These are phyloP conservation scores for Balanococcus diminutus DNA, from an alignment of 2,888 invertebrate genomes.

Conservation along the genomic window DNA sequence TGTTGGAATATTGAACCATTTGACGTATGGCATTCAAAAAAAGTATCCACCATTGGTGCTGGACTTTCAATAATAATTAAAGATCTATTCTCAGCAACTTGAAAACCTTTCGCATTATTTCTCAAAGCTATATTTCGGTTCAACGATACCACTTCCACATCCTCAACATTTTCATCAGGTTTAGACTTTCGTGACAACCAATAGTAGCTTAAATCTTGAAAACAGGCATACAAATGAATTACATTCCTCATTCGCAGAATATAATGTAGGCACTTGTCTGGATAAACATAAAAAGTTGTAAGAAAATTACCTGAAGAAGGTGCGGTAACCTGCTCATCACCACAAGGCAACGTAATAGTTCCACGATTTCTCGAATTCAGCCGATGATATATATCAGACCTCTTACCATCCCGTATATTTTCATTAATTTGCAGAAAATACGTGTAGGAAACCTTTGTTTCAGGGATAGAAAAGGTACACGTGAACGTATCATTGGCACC, in stretches of 20 bases:
- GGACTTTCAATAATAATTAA: background rate
- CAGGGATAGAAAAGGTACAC: background rate
- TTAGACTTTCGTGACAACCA: background rate
- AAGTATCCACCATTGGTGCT: background rate
- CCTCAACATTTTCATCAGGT: too few relatives aligned
- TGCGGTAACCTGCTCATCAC: background rate
- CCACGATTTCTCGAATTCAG: too few relatives aligned
- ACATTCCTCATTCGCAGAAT: background rate
- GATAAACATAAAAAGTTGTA: too few relatives aligned
- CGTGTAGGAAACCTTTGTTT: background rate
- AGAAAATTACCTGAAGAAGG: too few relatives aligned
- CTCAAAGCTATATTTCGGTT: background rate
- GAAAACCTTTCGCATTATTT: background rate
- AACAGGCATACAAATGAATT: too few relatives aligned
- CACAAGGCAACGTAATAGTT: too few relatives aligned
- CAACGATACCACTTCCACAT: background rate
- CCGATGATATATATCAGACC: too few relatives aligned
- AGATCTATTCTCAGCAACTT: background rate
- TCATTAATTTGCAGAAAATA: background rate
- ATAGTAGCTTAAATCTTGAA: background rate
- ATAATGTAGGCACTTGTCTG: background rate
- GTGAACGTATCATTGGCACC: background rate
- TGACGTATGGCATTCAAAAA: background rate
- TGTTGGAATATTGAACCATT: too few relatives aligned
- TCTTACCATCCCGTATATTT: too few relatives aligned